Evolutionary conservation across 2,113 vertebrate genomes (phyloP), one percentile per base, ranked within the genome.

Genomic region (Oryzias melastigma): DNA sequence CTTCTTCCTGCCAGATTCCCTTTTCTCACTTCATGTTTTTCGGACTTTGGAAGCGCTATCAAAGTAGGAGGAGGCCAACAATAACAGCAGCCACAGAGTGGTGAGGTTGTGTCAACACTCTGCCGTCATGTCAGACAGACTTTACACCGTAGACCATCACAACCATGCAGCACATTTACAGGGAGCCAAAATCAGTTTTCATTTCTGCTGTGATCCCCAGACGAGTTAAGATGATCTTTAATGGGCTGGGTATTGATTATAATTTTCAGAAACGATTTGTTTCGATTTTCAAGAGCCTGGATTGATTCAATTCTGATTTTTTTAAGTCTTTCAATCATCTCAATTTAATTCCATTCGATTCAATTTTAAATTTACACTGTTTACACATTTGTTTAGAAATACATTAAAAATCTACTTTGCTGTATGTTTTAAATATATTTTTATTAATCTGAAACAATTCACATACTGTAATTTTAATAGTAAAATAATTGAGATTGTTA

Each of bases 101-200:
- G 58, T 14, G 46, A n/a, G 35, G 29, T 46, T 44, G 42, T 47
- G 53, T 76, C 68, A 70, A 77, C 71, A 70, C 71, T 35, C 71
- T 45, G 63, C 48, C 22, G 58, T 77, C 84, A 75, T n/a, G 74
- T 67, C 43, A 40, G 73, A 78, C 77, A 29, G 66, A 63, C 43
- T 59, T 58, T 57, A 56, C 48, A 43, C 27, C 52, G 70, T 7
- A 13, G 65, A 62, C 53, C 48, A 56, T 61, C 18, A 12, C 7
- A 42, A 49, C 29, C 27, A 2, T 41, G 73, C 70, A 53, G 56
- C 86, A 61, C 53, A 65, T 76, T 52, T 58, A 40, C 54, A 44
- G 60, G 43, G 17, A 29, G 43, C 66, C 66, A 83, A 80, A 67
- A 78, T 20, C 77, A 40, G 14, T 67, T 24, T 25, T 65, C 7